A percentile compares a stretch with the other conserved stretches of the same genome.
Evolutionary conservation across 1,140 invertebrate genomes (phyloP).

Genomic region (Sinonovacula constricta): DNA sequence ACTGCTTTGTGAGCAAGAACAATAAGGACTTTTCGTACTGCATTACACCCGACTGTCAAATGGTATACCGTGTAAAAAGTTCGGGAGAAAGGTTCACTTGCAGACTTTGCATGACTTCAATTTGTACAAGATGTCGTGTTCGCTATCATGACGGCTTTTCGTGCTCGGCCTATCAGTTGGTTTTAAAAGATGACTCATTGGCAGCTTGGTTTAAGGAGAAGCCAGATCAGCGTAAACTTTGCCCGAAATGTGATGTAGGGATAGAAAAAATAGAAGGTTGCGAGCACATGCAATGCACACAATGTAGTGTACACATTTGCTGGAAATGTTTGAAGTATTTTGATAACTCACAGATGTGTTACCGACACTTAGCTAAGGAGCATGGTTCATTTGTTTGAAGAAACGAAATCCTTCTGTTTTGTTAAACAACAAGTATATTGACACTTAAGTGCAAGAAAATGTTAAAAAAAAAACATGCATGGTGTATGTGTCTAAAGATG

Average conservation of each 20-base stretch:
- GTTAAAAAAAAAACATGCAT: too few species aligned
- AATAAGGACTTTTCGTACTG: conserved; percentile 61
- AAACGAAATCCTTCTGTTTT: too few species aligned
- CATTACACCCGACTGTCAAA: conserved; percentile 68
- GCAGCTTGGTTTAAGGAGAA: conserved; percentile 52
- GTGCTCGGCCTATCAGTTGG: conserved; percentile 60
- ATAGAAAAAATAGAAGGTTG: conserved; percentile 70
- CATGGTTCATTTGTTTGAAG: conserved; percentile 52
- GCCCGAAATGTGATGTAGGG: conserved; percentile 62
- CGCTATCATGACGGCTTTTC: conserved; percentile 66
- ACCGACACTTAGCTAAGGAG: conserved; percentile 55
- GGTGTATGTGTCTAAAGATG: too few species aligned
- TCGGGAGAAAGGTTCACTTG: conserved; percentile 58
- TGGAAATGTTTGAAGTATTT: conserved; percentile 65
- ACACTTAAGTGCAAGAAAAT: too few species aligned
- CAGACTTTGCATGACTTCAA: conserved; percentile 54
- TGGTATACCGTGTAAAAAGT: conserved; percentile 61
- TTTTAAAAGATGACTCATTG: conserved; percentile 31
- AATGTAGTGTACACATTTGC: conserved; percentile 63
- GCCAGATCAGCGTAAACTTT: conserved; percentile 54
- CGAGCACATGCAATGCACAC: conserved; percentile 57
- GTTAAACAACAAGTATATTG: too few species aligned
- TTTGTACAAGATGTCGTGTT: conserved; percentile 65
- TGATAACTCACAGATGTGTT: conserved; percentile 39
- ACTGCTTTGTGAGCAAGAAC: conserved; percentile 55